Evolutionary conservation across 1,140 invertebrate species (phyloP).

Genomic region (Hypsibius dujardini): DNA sequence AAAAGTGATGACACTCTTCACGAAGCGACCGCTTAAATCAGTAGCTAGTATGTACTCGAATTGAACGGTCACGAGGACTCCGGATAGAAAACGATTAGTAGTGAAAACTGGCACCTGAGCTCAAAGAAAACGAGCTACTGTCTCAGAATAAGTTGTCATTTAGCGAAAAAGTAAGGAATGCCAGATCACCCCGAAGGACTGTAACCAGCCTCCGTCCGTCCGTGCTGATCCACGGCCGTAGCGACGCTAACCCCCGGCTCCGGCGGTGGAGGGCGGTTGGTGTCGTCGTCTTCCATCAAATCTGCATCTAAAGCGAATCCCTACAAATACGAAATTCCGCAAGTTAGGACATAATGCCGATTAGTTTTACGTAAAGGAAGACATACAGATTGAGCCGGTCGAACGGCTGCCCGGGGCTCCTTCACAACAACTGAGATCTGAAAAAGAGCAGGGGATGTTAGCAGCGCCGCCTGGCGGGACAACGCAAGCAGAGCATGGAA

Average conservation of each 20-base stretch:
- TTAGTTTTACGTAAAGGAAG: background rate
- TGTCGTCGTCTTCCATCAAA: background rate
- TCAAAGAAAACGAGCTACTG: too few species aligned
- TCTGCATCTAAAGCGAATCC: background rate
- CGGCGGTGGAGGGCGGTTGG: background rate
- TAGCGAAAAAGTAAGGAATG: too few species aligned
- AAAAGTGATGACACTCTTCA: conserved; percentile 1
- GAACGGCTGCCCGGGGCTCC: background rate
- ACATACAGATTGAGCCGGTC: conserved; percentile 12
- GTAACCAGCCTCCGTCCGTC: background rate
- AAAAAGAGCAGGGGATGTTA: too few species aligned
- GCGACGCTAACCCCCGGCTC: conserved; percentile 9
- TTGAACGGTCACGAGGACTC: too few species aligned
- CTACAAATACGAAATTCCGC: background rate
- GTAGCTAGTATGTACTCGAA: too few species aligned
- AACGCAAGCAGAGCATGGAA: too few species aligned
- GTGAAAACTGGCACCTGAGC: too few species aligned
- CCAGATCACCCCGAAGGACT: too few species aligned
- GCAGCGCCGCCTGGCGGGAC: too few species aligned
- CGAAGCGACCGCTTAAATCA: too few species aligned
- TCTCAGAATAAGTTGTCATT: too few species aligned
- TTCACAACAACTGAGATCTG: background rate
- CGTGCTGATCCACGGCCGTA: background rate
- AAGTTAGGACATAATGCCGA: background rate
- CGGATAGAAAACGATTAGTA: too few species aligned